Conservation (phyloP, 2,113 vertebrate species). For the Lathamus discolor region DNA sequence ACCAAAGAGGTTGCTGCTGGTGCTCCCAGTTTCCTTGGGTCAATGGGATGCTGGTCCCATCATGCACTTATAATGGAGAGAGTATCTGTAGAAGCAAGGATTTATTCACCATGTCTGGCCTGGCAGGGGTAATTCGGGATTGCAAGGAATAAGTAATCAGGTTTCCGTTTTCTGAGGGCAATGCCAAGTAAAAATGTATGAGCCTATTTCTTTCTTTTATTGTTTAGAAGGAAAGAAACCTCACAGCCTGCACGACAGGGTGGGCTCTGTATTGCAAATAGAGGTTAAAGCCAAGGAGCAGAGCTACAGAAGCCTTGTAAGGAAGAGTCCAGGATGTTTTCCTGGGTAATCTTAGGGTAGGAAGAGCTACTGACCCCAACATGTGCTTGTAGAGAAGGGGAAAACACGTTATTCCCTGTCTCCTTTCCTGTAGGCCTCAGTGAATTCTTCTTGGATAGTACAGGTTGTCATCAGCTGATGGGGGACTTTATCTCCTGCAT, state of each 20-base stretch:
- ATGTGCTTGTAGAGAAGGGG: background rate
- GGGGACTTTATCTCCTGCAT: background rate
- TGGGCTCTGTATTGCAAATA: background rate
- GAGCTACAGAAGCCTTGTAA: background rate
- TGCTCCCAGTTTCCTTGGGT: background rate
- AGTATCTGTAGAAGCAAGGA: slow-evolving; percentile 32
- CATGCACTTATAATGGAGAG: background rate
- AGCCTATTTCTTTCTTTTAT: background rate
- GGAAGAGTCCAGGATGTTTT: background rate
- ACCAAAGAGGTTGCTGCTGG: background rate
- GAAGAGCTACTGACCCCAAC: background rate
- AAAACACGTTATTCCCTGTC: rapidly evolving
- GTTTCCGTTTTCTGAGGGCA: slow-evolving; percentile 38
- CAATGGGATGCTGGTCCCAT: slow-evolving; percentile 11
- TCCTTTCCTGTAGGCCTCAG: background rate
- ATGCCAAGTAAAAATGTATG: slow-evolving; percentile 17
- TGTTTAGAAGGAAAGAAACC: slow-evolving; percentile 21
- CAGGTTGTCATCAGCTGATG: background rate
- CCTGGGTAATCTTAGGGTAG: background rate
- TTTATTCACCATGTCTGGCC: slow-evolving; percentile 61
- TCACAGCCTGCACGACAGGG: background rate
- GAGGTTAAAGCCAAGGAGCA: background rate
- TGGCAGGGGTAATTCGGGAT: slow-evolving; percentile 59
- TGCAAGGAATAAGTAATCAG: slow-evolving; percentile 63
- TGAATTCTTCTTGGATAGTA: background rate